These are phyloP conservation scores for Panthera uncia DNA, from an alignment of 2,113 vertebrate genomes.

Conservation along the genomic window DNA sequence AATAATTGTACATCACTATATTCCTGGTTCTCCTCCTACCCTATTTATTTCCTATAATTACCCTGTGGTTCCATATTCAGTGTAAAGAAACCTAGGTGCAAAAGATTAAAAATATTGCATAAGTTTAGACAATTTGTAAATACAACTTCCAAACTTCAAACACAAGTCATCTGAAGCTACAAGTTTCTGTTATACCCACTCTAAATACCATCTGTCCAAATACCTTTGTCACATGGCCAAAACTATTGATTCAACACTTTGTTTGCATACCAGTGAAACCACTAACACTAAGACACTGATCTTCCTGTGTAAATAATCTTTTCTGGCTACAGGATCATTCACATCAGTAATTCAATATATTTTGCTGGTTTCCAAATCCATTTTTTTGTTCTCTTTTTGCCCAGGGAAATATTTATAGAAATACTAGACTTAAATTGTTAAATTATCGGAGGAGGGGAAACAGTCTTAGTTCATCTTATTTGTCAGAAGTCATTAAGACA, in stretches of 20 bases:
- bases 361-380: not conserved
- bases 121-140: not conserved
- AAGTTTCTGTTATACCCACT: not conserved
- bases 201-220: not conserved
- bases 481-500: not conserved
- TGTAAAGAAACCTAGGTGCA: not conserved
- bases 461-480: not conserved
- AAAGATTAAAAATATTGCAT: not conserved
- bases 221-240: not conserved
- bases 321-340: not conserved
- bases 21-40: not conserved
- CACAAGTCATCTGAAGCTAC: not conserved
- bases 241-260: not conserved
- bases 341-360: not conserved
- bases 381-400: not conserved
- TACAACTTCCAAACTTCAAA: not conserved
- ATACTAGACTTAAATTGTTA: not conserved
- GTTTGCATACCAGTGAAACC: not conserved
- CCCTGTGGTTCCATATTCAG: not conserved
- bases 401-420: not conserved
- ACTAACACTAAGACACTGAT: not conserved
- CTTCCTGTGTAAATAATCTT: not conserved
- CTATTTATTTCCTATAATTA: not conserved
- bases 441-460: not conserved
- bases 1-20: not conserved